Evolutionary conservation across 2,888 invertebrate species (phyloP).

Genomic region (Conops quadrifasciatus): DNA sequence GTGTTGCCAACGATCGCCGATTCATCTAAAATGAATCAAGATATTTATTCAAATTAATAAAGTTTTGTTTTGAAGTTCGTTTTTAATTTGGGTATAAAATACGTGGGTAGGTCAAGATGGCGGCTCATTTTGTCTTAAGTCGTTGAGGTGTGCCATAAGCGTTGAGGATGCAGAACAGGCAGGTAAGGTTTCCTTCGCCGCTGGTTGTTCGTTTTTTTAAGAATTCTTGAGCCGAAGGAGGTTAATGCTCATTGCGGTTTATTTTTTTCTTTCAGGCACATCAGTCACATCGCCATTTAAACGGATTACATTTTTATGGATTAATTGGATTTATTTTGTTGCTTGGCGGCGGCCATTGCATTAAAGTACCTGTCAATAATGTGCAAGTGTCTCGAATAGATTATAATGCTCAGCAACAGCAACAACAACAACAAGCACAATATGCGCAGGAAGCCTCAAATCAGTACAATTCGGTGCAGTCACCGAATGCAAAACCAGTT

Average conservation of each 20-base stretch:
- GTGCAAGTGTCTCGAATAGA: too few relatives aligned
- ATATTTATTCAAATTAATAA: not conserved
- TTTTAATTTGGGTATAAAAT: conserved; percentile 57
- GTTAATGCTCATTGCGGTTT: not conserved
- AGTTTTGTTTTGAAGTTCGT: conserved; percentile 9
- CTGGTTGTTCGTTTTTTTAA: not conserved
- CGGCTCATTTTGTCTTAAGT: conserved; percentile 60
- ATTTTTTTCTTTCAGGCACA: conserved; percentile 33
- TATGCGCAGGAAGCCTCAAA: not conserved
- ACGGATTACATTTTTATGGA: conserved; percentile 49
- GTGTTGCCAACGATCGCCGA: not conserved
- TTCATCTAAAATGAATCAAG: not conserved
- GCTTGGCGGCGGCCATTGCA: conserved; percentile 10
- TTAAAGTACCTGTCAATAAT: not conserved
- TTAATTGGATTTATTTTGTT: conserved; percentile 43
- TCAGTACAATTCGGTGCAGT: conserved; percentile 49
- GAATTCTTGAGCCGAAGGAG: not conserved
- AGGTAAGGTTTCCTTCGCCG: not conserved
- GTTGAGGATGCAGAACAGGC: conserved; percentile 60
- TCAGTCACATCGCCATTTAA: conserved; percentile 34
- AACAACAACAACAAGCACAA: not conserved
- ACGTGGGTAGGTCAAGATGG: conserved; percentile 53
- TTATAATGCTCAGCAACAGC: not conserved
- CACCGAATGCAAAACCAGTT: conserved; percentile 44
- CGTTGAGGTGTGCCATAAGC: conserved; percentile 55